These are phyloP conservation scores for Chirona hameri DNA, from an alignment of 2,888 invertebrate genomes.

Conservation along the genomic window DNA sequence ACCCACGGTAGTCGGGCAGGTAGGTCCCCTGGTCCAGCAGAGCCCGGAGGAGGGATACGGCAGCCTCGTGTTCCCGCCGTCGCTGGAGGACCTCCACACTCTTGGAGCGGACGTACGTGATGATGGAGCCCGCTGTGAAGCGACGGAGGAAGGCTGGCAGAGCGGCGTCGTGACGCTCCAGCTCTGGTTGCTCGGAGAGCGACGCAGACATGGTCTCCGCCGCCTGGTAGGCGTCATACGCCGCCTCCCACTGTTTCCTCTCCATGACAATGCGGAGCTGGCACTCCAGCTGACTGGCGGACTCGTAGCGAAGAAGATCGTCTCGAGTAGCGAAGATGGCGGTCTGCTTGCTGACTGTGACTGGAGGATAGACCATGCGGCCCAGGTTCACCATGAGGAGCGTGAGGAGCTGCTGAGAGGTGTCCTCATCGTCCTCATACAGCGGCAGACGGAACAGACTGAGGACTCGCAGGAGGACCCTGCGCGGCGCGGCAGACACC, in stretches of 20 bases:
- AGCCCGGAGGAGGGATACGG: slow-evolving; percentile 53
- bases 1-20: slow-evolving; percentile 51
- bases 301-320: slow-evolving; percentile 47
- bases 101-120: slow-evolving; percentile 47
- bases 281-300: slow-evolving; percentile 43
- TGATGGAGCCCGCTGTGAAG: slow-evolving; percentile 56
- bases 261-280: slow-evolving; percentile 45
- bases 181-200: slow-evolving; percentile 24
- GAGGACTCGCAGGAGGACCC: slow-evolving; percentile 49
- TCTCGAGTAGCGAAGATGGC: slow-evolving; percentile 47
- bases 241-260: slow-evolving; percentile 44
- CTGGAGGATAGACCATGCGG: slow-evolving; percentile 48
- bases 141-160: slow-evolving; percentile 45
- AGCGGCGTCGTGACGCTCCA: slow-evolving; percentile 39
- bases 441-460: slow-evolving; percentile 50
- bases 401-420: slow-evolving; percentile 44
- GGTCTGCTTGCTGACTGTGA: slow-evolving; percentile 45
- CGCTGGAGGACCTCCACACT: slow-evolving; percentile 52
- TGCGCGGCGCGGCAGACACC: slow-evolving; percentile 44
- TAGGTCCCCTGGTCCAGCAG: slow-evolving; percentile 54
- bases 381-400: slow-evolving; percentile 50
- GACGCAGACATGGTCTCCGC: slow-evolving; percentile 30
- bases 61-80: slow-evolving; percentile 50
- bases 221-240: slow-evolving; percentile 42
- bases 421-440: slow-evolving; percentile 42